Evolutionary conservation across 2,888 invertebrate genomes (phyloP).

Genomic region (Hymenopus coronatus): DNA sequence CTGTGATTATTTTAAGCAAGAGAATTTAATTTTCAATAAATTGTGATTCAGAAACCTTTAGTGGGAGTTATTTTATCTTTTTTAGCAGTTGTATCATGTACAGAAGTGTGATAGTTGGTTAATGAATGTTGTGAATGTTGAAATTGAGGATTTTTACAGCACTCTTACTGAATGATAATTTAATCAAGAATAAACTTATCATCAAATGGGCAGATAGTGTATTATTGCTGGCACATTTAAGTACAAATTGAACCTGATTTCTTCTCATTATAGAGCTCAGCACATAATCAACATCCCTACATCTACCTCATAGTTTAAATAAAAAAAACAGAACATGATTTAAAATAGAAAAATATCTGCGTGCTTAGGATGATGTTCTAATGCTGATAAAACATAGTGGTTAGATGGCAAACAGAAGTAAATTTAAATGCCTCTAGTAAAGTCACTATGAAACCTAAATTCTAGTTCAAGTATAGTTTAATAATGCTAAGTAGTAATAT

Average conservation of each 20-base stretch:
- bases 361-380: neutral
- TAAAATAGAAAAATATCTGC: neutral
- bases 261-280: neutral
- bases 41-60: neutral
- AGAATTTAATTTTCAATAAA: neutral
- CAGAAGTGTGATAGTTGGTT: neutral
- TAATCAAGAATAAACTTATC: neutral
- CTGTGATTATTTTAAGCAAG: neutral
- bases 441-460: neutral
- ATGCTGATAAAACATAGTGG: neutral
- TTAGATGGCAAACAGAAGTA: neutral
- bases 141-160: neutral
- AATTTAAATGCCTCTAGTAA: neutral
- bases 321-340: neutral
- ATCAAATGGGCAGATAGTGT: neutral
- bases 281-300: neutral
- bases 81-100: neutral
- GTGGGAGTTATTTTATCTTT: neutral
- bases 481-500: neutral
- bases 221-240: neutral
- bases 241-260: neutral
- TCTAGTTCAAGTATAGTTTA: neutral
- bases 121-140: neutral
- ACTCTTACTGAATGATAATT: neutral
- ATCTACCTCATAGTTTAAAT: neutral